Base-by-base conservation (phyloP, 1,140 invertebrate genomes). In the Scaptodrosophila lebanonensis region DNA sequence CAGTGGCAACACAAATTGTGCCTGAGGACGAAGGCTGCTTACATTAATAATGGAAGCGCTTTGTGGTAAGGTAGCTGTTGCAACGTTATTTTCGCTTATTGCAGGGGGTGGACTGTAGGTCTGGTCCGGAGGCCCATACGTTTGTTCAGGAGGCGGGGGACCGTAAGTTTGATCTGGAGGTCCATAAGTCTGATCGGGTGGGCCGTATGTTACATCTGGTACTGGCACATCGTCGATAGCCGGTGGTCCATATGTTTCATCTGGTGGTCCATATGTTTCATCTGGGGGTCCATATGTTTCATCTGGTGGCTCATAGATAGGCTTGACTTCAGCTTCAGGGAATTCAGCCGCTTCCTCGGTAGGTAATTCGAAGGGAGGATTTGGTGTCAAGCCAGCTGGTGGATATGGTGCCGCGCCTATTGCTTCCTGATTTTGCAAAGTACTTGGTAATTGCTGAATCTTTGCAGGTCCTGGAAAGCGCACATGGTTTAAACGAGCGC, bases 361-460 rank as follows among this genome's bases (percentile, higher is more conserved):
- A 7, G 83, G 83, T 35, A 85, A 36, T 5, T 71, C 68, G 16
- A 85, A 85, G 13, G 72, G 83, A 2, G 83, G 72, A 35, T 85
- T 30, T 1, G 83, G 83, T 12, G 48, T 39, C n/a, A 61, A 12
- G 1, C 83, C 83, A 4, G 83, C 83, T 35, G 83, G 63, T 12
- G 83, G 72, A 65, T 85, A 83, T 2, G 83, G 83, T 3, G 72
- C 60, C 20, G 32, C 42, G 2, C 22, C 47, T 15, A 33, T 4
- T 75, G 64, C 18, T 82, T 75, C 12, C 32, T n/a, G n/a, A n/a
- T n/a, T 9, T 33, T 33, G 8, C 12, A 33, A n/a, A n/a, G 32
- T 13, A 33, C 32, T n/a, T 33, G 9, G 9, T 3, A 33, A 33
- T 32, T 53, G 52, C 32, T 82, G 59, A 8, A 68, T 45, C 7